phyloP scores from a whole-genome alignment of 2,113 vertebrate genomes.

The Uropsilus gracilis region DNA sequence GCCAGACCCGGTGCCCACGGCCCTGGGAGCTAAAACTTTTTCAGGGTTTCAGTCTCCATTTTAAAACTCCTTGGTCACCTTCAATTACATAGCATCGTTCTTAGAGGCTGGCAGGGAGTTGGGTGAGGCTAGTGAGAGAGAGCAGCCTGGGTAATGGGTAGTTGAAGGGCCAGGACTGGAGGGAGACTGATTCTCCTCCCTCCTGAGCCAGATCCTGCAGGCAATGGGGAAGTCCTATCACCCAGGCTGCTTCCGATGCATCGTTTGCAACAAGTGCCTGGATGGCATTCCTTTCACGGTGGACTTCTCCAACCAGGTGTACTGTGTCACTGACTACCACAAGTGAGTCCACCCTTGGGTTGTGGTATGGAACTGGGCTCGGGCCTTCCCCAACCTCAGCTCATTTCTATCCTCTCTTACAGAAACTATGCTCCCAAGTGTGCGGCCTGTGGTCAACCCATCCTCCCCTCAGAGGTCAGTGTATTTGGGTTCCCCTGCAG shows the following conservation, averaged over 20 bases:
- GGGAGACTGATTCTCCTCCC: slow-evolving; percentile 14
- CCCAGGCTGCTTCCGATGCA: slow-evolving; percentile 92
- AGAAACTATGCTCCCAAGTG: slow-evolving; percentile 94
- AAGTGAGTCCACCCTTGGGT: slow-evolving; percentile 79
- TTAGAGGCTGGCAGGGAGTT: not conserved
- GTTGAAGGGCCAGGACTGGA: not conserved
- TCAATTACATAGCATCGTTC: not conserved
- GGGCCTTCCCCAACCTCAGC: not conserved
- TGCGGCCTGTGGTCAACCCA: slow-evolving; percentile 92
- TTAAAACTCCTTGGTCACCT: not conserved
- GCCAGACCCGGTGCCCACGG: not conserved
- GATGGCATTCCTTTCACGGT: slow-evolving; percentile 93
- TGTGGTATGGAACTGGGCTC: not conserved
- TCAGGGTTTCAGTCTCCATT: slow-evolving; percentile 1
- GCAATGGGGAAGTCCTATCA: slow-evolving; percentile 93
- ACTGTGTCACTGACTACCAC: slow-evolving; percentile 94
- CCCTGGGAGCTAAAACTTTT: not conserved
- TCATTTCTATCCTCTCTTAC: slow-evolving; percentile 61
- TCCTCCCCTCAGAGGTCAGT: slow-evolving; percentile 92
- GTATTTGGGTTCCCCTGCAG: slow-evolving; percentile 75
- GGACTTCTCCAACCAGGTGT: slow-evolving; percentile 93
- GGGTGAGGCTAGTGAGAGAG: not conserved
- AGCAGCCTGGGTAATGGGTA: not conserved
- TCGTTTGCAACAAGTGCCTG: slow-evolving; percentile 91
- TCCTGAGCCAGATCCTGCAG: slow-evolving; percentile 89